Evolutionary conservation across 2,113 vertebrate genomes (phyloP), one percentile per base, ranked within the genome.

Genomic region (Anarhynchus alexandrinus): DNA sequence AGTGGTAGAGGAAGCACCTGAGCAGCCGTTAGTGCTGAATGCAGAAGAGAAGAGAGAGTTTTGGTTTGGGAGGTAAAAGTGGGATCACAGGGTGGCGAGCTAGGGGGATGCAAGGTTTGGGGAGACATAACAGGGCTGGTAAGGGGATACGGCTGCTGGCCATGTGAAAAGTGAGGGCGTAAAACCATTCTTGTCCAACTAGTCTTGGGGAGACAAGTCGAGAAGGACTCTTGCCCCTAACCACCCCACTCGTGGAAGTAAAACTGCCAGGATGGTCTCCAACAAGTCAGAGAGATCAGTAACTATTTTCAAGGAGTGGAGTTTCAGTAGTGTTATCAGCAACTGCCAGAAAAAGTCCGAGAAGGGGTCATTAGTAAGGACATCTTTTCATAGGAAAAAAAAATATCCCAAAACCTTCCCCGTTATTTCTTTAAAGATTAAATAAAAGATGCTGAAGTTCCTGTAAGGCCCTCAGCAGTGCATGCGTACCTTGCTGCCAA

Each of bases 401-500:
- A 65, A 58, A 52, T 21, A n/a, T 4, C 42, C 32, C 38, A 11
- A 32, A 58, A 36, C 12, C 19, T 81, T 64, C 54, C 49, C 19
- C 26, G 4, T 23, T 43, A 29, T 29, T 80, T 71, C 55, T 66
- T n/a, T 38, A 43, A 82, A 43, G 45, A 21, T 13, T 40, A 61
- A 49, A 38, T 27, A 85, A 40, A 70, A 55, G 59, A 29, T 12
- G 67, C 51, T 71, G 47, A 30, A 23, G 42, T 3, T 62, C 29
- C 65, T 32, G 30, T 3, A 32, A 32, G 58, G 11, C 29, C 64
- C 19, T 21, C 42, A 13, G 54, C 57, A 26, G 71, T 3, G 5
- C 65, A 25, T 0, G 14, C 94, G 65, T 98, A 99, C 99, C 99
- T 99, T 99, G 96, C 98, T 99, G 94, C 99, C 99, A 11, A 99